Percentiles rank a stretch among this genome's conserved stretches.
Evolutionary conservation across 64 coral and sea anemone genomes (phyloP).

Genomic region (Stichodactyla mertensii): DNA sequence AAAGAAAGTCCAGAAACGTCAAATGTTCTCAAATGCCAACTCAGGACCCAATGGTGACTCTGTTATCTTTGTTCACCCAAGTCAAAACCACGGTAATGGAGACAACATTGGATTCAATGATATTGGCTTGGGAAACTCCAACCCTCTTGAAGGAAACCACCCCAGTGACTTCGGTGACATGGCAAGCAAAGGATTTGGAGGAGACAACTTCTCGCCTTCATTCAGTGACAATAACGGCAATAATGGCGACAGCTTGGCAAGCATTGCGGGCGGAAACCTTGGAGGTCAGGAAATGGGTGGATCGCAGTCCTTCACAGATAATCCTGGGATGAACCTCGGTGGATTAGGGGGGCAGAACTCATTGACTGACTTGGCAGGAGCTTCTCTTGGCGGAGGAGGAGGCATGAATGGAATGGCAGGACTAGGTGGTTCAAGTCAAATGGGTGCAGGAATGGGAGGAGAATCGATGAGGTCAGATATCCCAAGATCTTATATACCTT

Average conservation of each 20-base stretch:
- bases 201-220: conserved; percentile 37
- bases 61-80: conserved; percentile 97
- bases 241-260: conserved; percentile 46
- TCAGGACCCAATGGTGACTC: conserved; percentile 91
- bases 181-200: conserved; percentile 71
- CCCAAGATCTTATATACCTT: neutral
- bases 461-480: conserved; percentile 20
- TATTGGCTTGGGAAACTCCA: conserved; percentile 48
- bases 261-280: conserved; percentile 36
- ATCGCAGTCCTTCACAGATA: conserved; percentile 38
- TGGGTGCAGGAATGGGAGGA: conserved; percentile 33
- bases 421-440: conserved; percentile 18
- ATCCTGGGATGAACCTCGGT: conserved; percentile 38
- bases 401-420: conserved; percentile 40
- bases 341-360: conserved; percentile 32
- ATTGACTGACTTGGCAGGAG: conserved; percentile 37
- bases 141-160: conserved; percentile 55
- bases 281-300: conserved; percentile 49
- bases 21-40: conserved; percentile 96
- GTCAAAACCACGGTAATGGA: conserved; percentile 32
- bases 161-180: conserved; percentile 54
- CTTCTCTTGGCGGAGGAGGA: conserved; percentile 31
- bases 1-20: conserved; percentile 46
- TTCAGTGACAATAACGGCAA: conserved; percentile 32
- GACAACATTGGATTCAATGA: conserved; percentile 58